These are phyloP conservation scores for Gavialis gangeticus DNA, from an alignment of 2,113 vertebrate species.

Conservation along the genomic window DNA sequence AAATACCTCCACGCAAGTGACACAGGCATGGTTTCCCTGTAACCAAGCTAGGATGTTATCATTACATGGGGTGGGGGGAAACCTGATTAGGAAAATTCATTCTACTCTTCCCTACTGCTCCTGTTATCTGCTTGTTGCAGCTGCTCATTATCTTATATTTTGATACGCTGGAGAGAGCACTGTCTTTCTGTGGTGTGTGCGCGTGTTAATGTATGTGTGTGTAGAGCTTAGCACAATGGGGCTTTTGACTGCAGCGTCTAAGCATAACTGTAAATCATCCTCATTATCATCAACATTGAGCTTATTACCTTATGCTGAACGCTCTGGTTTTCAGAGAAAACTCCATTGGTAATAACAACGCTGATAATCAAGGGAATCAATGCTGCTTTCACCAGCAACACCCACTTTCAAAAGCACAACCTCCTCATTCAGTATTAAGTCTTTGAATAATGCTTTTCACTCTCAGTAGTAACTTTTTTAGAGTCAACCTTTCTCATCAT, in stretches of 20 bases:
- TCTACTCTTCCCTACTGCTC: neutral
- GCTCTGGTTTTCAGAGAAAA: neutral
- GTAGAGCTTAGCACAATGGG: neutral
- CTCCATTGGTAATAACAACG: slow-evolving; percentile 1
- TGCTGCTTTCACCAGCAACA: neutral
- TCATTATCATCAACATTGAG: neutral
- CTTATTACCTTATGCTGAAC: slow-evolving; percentile 2
- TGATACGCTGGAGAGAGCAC: neutral
- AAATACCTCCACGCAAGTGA: neutral
- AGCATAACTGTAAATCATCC: neutral
- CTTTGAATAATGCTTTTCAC: neutral
- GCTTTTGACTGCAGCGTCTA: neutral
- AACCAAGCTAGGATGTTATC: neutral
- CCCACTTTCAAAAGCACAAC: neutral
- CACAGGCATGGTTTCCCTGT: neutral
- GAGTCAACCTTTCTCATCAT: neutral
- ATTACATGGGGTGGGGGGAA: slow-evolving; percentile 23
- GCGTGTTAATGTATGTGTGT: neutral
- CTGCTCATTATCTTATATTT: neutral
- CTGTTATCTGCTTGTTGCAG: neutral
- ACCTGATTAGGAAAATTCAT: neutral
- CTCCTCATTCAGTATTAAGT: neutral
- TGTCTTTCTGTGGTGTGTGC: neutral
- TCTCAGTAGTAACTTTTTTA: slow-evolving; percentile 3
- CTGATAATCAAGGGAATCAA: neutral